Conservation (phyloP, 2,888 invertebrate genomes). For the Penaeus monodon region DNA sequence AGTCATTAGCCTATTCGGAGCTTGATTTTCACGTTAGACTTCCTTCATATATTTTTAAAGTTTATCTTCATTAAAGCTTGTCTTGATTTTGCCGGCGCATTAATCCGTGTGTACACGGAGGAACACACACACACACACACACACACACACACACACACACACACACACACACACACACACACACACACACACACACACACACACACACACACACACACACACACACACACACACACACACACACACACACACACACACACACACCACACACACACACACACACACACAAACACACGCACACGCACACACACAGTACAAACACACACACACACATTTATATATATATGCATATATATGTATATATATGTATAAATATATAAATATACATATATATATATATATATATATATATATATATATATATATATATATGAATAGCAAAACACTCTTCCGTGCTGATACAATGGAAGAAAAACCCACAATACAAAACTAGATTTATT, state of each 20-base stretch:
- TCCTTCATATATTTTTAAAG: no score
- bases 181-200: background rate
- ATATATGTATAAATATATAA: background rate
- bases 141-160: no score
- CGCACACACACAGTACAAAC: background rate
- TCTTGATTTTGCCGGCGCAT: no score
- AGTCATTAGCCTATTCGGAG: no score
- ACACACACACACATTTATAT: background rate
- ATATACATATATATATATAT: background rate
- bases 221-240: background rate
- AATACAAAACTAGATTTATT: no score
- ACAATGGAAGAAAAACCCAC: no score
- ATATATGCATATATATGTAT: background rate
- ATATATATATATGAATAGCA: background rate
- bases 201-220: background rate
- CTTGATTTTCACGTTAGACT: no score
- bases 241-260: no score
- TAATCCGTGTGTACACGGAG: no score
- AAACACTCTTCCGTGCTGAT: no score
- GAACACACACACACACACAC: no score
- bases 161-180: background rate
- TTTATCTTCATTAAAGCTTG: no score
- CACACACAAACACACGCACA: background rate
- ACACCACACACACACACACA: background rate
- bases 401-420: constrained; percentile 14